Evolutionary conservation across 2,113 vertebrate genomes (phyloP), one percentile per base, ranked within the genome.

Genomic region (Notarius quadriscutis): DNA sequence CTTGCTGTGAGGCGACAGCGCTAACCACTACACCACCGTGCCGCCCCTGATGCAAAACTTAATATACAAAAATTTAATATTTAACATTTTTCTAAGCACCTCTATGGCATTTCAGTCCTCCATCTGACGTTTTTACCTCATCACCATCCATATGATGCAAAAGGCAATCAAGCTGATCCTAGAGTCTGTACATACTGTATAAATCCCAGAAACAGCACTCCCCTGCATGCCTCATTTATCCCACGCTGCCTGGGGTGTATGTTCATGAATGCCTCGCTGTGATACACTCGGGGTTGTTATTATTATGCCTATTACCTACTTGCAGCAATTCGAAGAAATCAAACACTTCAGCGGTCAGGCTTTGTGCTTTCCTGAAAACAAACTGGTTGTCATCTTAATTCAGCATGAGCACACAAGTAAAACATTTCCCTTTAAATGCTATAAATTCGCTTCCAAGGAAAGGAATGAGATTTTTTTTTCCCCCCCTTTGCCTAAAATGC

Each of bases 371-470:
- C 20, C 63, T 90, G n/a, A 22, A 87, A 85, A 88, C 55, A 84
- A 67, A 30, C 87, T 27, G 74, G 74, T 84, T 79, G 50, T 79
- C 83, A 85, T 90, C 85, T 87, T 48, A 14, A 88, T 91, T 84
- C 60, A 72, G n/a, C 50, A 81, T 25, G 78, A 77, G 74, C 88
- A 86, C 84, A 86, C 62, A 34, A 81, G 63, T 41, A 65, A 71
- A 63, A 25, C 4, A 71, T 41, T 62, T 18, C 27, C 48, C 30
- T 11, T 55, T 50, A 51, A 83, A 50, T 65, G 11, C 7, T 51
- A 51, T 27, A 51, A 83, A 83, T 51, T 25, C 34, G 34, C 8
- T 50, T 82, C 34, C 60, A 27, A 22, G 27, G 17, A 25, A 22
- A 34, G 2, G 15, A 58, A 57, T 5, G 58, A 14, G 25, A 25